Conservation (phyloP, 2,113 vertebrate species). For the Phaethornis superciliosus region DNA sequence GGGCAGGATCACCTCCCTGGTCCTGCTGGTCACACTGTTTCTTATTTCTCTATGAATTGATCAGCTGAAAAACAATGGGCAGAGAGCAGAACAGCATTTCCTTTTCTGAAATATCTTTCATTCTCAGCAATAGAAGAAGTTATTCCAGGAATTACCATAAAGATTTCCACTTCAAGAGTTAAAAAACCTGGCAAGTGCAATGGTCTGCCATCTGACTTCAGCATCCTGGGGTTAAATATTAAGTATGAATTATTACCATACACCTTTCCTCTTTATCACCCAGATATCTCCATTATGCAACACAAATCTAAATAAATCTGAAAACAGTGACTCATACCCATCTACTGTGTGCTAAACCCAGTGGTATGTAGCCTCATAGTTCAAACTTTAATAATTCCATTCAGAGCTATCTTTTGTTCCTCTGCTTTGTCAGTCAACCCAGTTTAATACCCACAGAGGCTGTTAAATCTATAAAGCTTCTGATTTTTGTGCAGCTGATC, state of each 20-base stretch:
- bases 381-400: slow-evolving; percentile 37
- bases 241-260: not conserved
- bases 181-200: not conserved
- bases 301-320: slow-evolving; percentile 36
- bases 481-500: slow-evolving; percentile 26
- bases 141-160: not conserved
- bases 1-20: too few relatives aligned
- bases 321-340: slow-evolving; percentile 52
- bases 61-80: not conserved
- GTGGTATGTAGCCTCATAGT: slow-evolving; percentile 15
- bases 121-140: not conserved
- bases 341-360: slow-evolving; percentile 18
- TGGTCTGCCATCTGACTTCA: not conserved
- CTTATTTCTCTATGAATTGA: not conserved
- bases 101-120: not conserved
- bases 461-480: slow-evolving; percentile 53
- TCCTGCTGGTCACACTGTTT: too few relatives aligned
- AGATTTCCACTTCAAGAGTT: not conserved
- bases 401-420: slow-evolving; percentile 47
- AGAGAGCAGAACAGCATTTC: not conserved
- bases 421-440: slow-evolving; percentile 45
- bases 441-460: slow-evolving; percentile 3
- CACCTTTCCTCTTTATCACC: slow-evolving; percentile 1
- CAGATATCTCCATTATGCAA: slow-evolving; percentile 41
- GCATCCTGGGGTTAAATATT: not conserved